These are phyloP conservation scores for Corythaixoides concolor DNA, from an alignment of 2,113 vertebrate genomes.

Conservation along the genomic window DNA sequence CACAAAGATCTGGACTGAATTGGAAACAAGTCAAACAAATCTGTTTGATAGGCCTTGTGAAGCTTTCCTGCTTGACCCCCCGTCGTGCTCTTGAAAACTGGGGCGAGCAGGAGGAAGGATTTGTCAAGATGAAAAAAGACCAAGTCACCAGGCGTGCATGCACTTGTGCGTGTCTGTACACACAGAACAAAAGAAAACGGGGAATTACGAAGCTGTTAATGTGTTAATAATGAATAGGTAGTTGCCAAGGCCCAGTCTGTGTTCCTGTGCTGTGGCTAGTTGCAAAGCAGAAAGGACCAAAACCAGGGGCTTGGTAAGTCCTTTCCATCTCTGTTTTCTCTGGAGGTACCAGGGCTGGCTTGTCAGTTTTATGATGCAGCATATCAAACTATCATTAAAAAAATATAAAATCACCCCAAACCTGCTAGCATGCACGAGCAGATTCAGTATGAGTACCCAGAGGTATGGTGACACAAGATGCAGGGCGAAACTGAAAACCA, in stretches of 20 bases:
- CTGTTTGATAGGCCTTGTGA: neutral
- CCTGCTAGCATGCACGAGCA: neutral
- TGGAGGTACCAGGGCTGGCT: neutral
- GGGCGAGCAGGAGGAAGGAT: neutral
- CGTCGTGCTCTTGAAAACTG: neutral
- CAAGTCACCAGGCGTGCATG: neutral
- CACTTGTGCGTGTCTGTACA: neutral
- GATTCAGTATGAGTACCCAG: neutral
- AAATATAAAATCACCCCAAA: neutral
- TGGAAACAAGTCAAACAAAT: neutral
- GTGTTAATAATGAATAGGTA: neutral
- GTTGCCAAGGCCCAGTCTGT: neutral
- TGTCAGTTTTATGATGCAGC: neutral
- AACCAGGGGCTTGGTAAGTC: neutral
- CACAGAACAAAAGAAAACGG: conserved; percentile 3
- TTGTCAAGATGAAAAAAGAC: neutral
- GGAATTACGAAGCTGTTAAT: conserved; percentile 8
- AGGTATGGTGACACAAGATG: neutral
- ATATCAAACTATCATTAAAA: neutral
- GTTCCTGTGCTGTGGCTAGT: neutral
- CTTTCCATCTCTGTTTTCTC: neutral
- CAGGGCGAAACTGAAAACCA: neutral
- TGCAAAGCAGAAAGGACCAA: neutral
- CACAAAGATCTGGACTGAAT: neutral
- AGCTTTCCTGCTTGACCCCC: neutral